phyloP scores from a whole-genome alignment of 1,140 invertebrate species.

The Pogonomyrmex barbatus region DNA sequence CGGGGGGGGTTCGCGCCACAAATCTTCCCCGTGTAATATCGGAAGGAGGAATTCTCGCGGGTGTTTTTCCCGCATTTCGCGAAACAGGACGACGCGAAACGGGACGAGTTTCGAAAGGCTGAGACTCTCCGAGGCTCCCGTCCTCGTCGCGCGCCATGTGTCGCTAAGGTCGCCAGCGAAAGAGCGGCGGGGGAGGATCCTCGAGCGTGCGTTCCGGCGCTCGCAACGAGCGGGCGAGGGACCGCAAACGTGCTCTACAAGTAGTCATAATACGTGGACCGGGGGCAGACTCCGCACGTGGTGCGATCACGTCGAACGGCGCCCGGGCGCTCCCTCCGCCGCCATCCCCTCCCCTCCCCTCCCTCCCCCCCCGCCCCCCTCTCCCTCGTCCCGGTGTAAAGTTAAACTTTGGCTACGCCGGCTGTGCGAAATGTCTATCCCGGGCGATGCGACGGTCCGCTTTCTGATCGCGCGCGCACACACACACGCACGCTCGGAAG shows the following conservation, averaged over 20 bases:
- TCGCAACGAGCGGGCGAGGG: slow-evolving; percentile 48
- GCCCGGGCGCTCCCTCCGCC: not conserved
- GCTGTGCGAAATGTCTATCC: slow-evolving; percentile 83
- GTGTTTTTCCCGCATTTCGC: slow-evolving; percentile 47
- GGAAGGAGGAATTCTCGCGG: slow-evolving; percentile 26
- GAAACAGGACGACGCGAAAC: slow-evolving; percentile 30
- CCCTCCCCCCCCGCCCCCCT: slow-evolving; percentile 4
- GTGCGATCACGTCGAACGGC: slow-evolving; percentile 78
- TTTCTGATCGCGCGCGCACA: slow-evolving; percentile 63
- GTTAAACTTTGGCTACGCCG: slow-evolving; percentile 84
- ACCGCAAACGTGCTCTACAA: slow-evolving; percentile 82
- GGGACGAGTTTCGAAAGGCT: slow-evolving; percentile 48
- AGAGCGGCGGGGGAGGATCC: slow-evolving; percentile 5
- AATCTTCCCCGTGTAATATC: slow-evolving; percentile 35
- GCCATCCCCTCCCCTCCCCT: slow-evolving; percentile 48
- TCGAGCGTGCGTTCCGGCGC: slow-evolving; percentile 23
- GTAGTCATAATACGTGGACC: slow-evolving; percentile 80
- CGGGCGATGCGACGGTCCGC: slow-evolving; percentile 52
- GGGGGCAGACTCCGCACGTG: slow-evolving; percentile 80
- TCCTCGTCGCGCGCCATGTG: slow-evolving; percentile 65
- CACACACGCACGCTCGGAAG: slow-evolving; percentile 18
- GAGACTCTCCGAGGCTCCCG: not conserved
- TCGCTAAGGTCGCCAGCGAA: slow-evolving; percentile 64
- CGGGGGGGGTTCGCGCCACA: slow-evolving; percentile 3
- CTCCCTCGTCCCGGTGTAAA: slow-evolving; percentile 78